Conservation (phyloP, 1,140 invertebrate species). For the Zaprionus vittiger region DNA sequence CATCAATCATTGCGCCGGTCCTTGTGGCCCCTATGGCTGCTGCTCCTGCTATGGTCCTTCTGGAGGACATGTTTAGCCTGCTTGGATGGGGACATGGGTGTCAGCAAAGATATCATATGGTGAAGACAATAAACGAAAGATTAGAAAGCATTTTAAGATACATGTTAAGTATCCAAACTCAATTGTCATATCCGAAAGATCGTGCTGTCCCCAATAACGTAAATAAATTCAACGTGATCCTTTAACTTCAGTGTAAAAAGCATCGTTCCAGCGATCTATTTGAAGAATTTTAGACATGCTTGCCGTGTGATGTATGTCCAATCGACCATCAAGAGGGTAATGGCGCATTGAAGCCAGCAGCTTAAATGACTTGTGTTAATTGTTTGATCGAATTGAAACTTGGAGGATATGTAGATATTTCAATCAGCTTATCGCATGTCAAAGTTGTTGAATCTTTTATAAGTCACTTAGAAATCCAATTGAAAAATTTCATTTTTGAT, state of each 20-base stretch:
- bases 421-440: too few relatives aligned
- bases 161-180: not conserved
- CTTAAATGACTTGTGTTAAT: too few relatives aligned
- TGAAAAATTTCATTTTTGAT: too few relatives aligned
- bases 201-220: slow-evolving; percentile 17
- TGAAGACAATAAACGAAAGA: not conserved
- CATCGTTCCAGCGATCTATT: too few relatives aligned
- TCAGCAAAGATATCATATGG: slow-evolving; percentile 16
- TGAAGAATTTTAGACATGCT: too few relatives aligned
- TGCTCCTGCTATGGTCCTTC: slow-evolving; percentile 69
- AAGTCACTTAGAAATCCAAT: too few relatives aligned
- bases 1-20: slow-evolving; percentile 68
- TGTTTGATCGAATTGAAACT: too few relatives aligned
- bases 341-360: too few relatives aligned
- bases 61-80: slow-evolving; percentile 67
- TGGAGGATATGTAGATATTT: too few relatives aligned
- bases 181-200: slow-evolving; percentile 3
- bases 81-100: slow-evolving; percentile 65
- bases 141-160: not conserved
- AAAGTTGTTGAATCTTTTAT: too few relatives aligned
- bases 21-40: slow-evolving; percentile 67
- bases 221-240: slow-evolving; percentile 26
- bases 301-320: too few relatives aligned
- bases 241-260: not conserved
- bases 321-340: too few relatives aligned